A percentile compares a stretch with the other conserved stretches of the same genome.
These are phyloP conservation scores for Lagodon rhomboides DNA, from an alignment of 2,797 vertebrate species.

Conservation along the genomic window DNA sequence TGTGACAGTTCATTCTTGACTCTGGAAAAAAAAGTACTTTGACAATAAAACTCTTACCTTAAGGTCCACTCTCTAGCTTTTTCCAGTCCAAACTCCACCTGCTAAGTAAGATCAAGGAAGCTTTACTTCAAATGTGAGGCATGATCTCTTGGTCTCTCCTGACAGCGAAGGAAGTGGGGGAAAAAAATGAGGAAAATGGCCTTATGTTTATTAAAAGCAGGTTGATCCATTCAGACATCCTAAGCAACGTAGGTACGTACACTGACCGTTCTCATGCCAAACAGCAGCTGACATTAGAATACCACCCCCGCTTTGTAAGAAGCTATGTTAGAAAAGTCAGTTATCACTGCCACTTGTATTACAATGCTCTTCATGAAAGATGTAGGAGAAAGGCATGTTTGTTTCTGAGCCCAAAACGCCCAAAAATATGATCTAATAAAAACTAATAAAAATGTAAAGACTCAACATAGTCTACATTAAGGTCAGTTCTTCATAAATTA, in stretches of 20 bases:
- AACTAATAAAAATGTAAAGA: slow-evolving; percentile 48
- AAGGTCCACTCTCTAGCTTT: neutral
- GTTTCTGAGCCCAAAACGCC: slow-evolving; percentile 63
- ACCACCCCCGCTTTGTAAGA: slow-evolving; percentile 54
- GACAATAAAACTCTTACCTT: neutral
- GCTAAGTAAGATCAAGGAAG: neutral
- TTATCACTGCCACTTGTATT: slow-evolving; percentile 67
- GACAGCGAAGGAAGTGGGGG: slow-evolving; percentile 40
- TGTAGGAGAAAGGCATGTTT: slow-evolving; percentile 67
- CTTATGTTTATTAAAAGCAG: slow-evolving; percentile 86
- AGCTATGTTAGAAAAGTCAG: slow-evolving; percentile 74
- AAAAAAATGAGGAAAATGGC: slow-evolving; percentile 70
- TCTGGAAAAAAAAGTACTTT: neutral
- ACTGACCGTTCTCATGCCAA: slow-evolving; percentile 78
- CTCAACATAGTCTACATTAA: slow-evolving; percentile 18
- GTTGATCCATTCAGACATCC: slow-evolving; percentile 77
- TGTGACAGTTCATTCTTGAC: neutral
- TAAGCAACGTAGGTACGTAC: slow-evolving; percentile 68
- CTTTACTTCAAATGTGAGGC: neutral
- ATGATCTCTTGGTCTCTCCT: neutral
- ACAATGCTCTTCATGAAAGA: slow-evolving; percentile 70
- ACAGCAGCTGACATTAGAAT: slow-evolving; percentile 71
- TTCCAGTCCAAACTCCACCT: slow-evolving; percentile 9
- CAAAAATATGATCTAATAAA: slow-evolving; percentile 47
- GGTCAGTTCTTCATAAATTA: slow-evolving; percentile 53